Conservation (phyloP, 2,113 vertebrate species). For the Odobenus rosmarus region DNA sequence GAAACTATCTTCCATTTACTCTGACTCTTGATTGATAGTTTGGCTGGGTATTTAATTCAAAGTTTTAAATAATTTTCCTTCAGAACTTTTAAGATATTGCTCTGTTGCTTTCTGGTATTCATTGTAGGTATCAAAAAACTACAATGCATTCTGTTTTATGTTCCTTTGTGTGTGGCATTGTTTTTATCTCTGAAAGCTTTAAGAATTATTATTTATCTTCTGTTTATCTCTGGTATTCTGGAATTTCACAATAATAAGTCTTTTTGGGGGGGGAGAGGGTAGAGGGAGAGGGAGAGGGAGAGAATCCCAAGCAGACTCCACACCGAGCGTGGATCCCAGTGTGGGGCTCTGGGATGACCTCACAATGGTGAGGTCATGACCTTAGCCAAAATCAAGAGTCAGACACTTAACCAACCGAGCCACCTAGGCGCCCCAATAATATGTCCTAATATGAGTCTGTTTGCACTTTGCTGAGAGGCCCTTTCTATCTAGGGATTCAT, state of each 20-base stretch:
- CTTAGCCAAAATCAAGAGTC: not conserved
- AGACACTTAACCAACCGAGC: not conserved
- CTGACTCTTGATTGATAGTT: not conserved
- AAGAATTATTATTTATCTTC: not conserved
- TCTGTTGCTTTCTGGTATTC: not conserved
- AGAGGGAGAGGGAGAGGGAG: too few species aligned
- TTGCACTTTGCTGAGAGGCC: not conserved
- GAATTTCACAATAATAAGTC: not conserved
- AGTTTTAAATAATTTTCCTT: conserved; percentile 16
- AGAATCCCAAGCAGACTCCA: not conserved
- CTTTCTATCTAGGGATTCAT: not conserved
- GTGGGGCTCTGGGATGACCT: not conserved
- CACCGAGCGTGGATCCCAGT: not conserved
- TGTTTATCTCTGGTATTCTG: not conserved
- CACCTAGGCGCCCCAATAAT: not conserved
- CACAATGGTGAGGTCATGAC: not conserved
- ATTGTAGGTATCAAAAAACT: not conserved
- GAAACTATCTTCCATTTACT: not conserved
- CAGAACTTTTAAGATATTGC: not conserved
- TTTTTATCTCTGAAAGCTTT: conserved; percentile 31
- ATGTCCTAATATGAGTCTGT: not conserved
- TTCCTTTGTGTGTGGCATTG: not conserved
- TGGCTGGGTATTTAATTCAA: not conserved
- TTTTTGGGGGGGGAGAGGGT: not conserved
- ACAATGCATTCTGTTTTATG: not conserved